Percentiles rank a stretch among this genome's conserved stretches.
Evolutionary conservation across 2,113 vertebrate species (phyloP).

Genomic region (Reinhardtius hippoglossoides): DNA sequence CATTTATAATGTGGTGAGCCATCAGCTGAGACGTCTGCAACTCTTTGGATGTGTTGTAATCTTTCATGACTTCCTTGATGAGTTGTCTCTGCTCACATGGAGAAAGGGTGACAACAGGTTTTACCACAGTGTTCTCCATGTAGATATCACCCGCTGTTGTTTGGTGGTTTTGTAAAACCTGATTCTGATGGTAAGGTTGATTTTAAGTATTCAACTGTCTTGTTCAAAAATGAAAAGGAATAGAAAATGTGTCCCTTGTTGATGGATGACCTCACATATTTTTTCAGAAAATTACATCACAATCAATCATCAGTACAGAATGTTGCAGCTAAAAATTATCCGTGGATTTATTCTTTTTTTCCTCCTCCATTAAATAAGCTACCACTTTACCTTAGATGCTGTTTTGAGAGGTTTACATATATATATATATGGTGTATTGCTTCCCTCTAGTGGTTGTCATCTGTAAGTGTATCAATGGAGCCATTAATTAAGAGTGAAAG

Average conservation of each 20-base stretch:
- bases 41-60: neutral
- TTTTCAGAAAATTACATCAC: neutral
- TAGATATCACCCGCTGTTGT: too few relatives aligned
- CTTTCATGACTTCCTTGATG: neutral
- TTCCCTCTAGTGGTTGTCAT: conserved; percentile 73
- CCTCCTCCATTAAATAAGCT: neutral
- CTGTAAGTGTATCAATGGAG: conserved; percentile 11
- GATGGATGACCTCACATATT: neutral
- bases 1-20: neutral
- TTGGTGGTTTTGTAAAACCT: too few relatives aligned
- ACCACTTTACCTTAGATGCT: neutral
- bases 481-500: neutral
- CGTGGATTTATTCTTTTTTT: neutral
- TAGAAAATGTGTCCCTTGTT: neutral
- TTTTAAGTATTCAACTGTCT: neutral
- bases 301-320: neutral
- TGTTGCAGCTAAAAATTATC: conserved; percentile 7
- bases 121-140: neutral
- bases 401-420: too few relatives aligned
- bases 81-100: neutral
- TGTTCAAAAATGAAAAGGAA: neutral
- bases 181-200: neutral
- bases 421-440: conserved; percentile 44
- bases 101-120: neutral
- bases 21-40: neutral